These are phyloP conservation scores for Scomberomorus guttatus DNA, from an alignment of 2,797 vertebrate genomes.

Conservation along the genomic window DNA sequence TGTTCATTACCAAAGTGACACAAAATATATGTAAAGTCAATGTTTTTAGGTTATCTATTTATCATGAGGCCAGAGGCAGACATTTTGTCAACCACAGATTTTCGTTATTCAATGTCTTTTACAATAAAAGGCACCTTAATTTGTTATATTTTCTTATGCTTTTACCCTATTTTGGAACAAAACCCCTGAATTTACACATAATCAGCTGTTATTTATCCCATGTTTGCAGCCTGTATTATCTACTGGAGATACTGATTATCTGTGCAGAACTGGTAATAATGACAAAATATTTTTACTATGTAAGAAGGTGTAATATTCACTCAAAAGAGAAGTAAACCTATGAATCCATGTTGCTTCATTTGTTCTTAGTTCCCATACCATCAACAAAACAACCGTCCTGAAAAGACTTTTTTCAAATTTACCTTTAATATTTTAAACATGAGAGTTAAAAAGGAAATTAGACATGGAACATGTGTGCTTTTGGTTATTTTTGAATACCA, in stretches of 20 bases:
- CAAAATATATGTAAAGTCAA: neutral
- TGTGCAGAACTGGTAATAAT: neutral
- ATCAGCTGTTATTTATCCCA: neutral
- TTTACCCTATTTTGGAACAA: too few species aligned
- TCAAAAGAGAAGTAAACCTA: too few species aligned
- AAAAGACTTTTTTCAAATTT: neutral
- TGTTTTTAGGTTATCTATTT: neutral
- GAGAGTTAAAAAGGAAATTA: neutral
- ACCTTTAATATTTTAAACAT: neutral
- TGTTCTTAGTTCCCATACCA: neutral
- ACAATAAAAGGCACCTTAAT: neutral
- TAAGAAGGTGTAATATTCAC: neutral
- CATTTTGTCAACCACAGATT: too few species aligned
- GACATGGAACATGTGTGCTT: neutral
- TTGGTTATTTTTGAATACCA: slow-evolving; percentile 5
- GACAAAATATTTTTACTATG: slow-evolving; percentile 11
- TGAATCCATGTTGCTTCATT: neutral
- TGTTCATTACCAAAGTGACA: neutral
- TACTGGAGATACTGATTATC: slow-evolving; percentile 1
- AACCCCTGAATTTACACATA: too few species aligned
- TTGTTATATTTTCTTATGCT: too few species aligned
- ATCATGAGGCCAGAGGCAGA: neutral
- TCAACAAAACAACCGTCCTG: neutral
- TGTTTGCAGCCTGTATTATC: neutral
- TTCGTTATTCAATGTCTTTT: too few species aligned